Evolutionary conservation across 2,797 vertebrate genomes (phyloP), one percentile per base, ranked within the genome.

Genomic region (Anomalospiza imberbis): DNA sequence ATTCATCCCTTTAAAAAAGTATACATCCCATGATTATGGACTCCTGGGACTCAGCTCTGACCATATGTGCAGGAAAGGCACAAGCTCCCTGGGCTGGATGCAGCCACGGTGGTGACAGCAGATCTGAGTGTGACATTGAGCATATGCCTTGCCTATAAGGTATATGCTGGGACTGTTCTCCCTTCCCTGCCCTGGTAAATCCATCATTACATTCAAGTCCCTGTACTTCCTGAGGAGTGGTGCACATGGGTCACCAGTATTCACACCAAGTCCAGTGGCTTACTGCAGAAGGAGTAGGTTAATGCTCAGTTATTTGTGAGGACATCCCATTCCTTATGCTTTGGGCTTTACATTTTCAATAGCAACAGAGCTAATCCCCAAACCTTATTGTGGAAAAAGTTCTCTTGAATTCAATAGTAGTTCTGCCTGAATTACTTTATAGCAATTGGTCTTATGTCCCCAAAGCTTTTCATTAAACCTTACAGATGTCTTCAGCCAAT

Each of bases 21-120:
- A 66, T 25, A 36, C 53, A 81, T 76, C 17, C 51, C 88, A 66
- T 1, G 3, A 42, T 60, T 91, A 60, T 50, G 44, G 68, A 14
- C 62, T 86, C 77, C 67, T 66, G 80, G 77, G 71, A 34, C 48
- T 31, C 8, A 12, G 17, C 47, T 90, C 67, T 65, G 36, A 86
- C 91, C 88, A 73, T 58, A 88, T 82, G 76, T 81, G 16, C 90
- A 93, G 93, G 80, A 95, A 95, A 94, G 80, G 38, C 54, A 17
- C 50, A 74, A 38, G 44, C 44, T 96, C 66, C 36, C 38, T 6
- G 1, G 34, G 51, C 62, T 90, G 73, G 70, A 78, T 81, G 54
- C 79, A 96, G 66, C 70, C 73, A 34, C 1, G 0, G 82, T 85
- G 93, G 79, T 95, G 95, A 95, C 61, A 96, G 89, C 76, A 86